A percentile compares a stretch with the other conserved stretches of the same genome.
Evolutionary conservation across 1,140 invertebrate genomes (phyloP).

Genomic region (Megathymus violae): DNA sequence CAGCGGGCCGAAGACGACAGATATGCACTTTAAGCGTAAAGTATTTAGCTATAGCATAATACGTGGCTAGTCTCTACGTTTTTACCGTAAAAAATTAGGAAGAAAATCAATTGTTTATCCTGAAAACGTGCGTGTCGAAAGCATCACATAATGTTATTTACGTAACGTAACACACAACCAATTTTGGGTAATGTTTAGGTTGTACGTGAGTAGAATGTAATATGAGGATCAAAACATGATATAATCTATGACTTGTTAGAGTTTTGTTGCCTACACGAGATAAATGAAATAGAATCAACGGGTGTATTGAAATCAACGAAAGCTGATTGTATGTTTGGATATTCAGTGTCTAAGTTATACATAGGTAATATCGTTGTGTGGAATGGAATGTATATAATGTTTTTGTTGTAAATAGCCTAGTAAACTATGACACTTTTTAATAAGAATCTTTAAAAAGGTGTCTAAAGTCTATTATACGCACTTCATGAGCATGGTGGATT

Average conservation of each 20-base stretch:
- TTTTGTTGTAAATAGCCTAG: too few species aligned
- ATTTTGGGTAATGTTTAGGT: not conserved
- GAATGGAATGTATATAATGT: too few species aligned
- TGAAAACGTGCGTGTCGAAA: not conserved
- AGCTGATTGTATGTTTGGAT: conserved; percentile 17
- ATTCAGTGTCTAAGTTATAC: not conserved
- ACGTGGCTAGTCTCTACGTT: too few species aligned
- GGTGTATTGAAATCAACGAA: conserved; percentile 24
- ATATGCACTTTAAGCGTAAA: too few species aligned
- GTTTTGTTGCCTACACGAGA: conserved; percentile 2
- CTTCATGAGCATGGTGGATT: too few species aligned
- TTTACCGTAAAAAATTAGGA: not conserved
- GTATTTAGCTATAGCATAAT: too few species aligned
- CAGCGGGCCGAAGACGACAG: too few species aligned
- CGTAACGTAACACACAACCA: not conserved
- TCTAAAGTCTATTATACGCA: too few species aligned
- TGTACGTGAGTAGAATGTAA: not conserved
- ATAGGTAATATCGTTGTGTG: too few species aligned
- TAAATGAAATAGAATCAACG: conserved; percentile 20
- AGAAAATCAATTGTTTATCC: not conserved
- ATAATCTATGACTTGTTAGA: conserved; percentile 8
- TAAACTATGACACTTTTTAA: too few species aligned
- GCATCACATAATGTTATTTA: not conserved
- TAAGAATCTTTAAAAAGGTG: too few species aligned
- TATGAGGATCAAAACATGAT: not conserved